Evolutionary conservation across 2,888 invertebrate genomes (phyloP).

Genomic region (Brenthis daphne): DNA sequence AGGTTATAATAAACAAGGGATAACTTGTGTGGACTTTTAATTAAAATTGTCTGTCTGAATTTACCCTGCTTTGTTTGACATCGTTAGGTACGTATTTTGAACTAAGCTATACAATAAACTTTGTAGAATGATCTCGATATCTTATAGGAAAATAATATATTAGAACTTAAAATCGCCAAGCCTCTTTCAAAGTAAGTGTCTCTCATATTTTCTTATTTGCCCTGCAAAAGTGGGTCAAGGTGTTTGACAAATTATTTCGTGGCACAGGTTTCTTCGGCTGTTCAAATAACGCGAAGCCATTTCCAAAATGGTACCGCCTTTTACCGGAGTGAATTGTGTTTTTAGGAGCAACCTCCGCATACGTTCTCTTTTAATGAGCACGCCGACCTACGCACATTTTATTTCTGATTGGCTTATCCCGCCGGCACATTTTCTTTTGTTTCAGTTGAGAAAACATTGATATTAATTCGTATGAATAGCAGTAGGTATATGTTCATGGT

Average conservation of each 20-base stretch:
- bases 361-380: constrained; percentile 40
- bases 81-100: background rate
- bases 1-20: too few species aligned
- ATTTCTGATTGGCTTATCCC: constrained; percentile 29
- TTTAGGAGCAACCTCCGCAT: constrained; percentile 35
- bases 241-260: constrained; percentile 63
- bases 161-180: constrained; percentile 31
- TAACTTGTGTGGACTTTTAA: background rate
- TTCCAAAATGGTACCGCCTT: constrained; percentile 57
- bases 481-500: too few species aligned
- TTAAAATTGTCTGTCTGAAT: background rate
- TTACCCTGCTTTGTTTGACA: background rate
- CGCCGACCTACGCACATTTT: constrained; percentile 36
- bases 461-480: constrained; percentile 19
- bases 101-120: background rate
- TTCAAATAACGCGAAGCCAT: constrained; percentile 62
- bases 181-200: constrained; percentile 35
- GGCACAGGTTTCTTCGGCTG: constrained; percentile 50
- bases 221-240: constrained; percentile 57
- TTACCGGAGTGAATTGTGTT: constrained; percentile 47
- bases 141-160: constrained; percentile 13
- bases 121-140: background rate
- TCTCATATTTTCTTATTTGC: constrained; percentile 41
- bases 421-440: constrained; percentile 30
- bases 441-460: constrained; percentile 1